Conservation (phyloP, 1,140 invertebrate genomes). For the Sarcophaga peregrina region DNA sequence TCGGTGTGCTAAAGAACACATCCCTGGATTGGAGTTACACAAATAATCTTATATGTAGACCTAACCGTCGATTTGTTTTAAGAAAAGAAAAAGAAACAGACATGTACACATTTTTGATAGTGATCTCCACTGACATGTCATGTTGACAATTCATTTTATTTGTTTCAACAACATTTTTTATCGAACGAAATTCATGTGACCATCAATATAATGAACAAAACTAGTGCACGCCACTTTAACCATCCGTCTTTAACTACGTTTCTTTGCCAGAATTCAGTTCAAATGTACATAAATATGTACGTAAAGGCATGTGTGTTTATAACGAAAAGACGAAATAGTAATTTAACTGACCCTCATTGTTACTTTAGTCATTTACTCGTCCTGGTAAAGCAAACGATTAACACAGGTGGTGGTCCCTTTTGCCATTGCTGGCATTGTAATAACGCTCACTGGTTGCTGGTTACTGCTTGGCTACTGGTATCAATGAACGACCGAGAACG, state of each 20-base stretch:
- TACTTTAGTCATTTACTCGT: not conserved
- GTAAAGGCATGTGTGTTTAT: not conserved
- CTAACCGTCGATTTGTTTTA: too few species aligned
- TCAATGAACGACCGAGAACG: conserved; percentile 20
- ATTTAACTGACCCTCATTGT: conserved; percentile 16
- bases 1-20: not conserved
- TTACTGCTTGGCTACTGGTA: conserved; percentile 20
- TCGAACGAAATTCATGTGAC: conserved; percentile 24
- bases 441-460: not conserved
- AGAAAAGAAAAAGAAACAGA: not conserved
- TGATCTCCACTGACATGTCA: conserved; percentile 42
- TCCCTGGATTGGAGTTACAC: not conserved
- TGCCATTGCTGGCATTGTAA: not conserved
- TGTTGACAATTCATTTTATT: conserved; percentile 45
- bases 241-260: not conserved
- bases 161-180: conserved; percentile 38
- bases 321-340: not conserved
- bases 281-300: not conserved
- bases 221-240: conserved; percentile 28
- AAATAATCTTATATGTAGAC: not conserved
- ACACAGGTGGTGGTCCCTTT: conserved; percentile 60
- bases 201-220: conserved; percentile 20
- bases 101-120: conserved; percentile 36
- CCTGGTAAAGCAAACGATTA: not conserved
- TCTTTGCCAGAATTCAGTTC: not conserved